Base-by-base conservation (phyloP, 2,888 invertebrate genomes). In the Sussaba pulchella region DNA sequence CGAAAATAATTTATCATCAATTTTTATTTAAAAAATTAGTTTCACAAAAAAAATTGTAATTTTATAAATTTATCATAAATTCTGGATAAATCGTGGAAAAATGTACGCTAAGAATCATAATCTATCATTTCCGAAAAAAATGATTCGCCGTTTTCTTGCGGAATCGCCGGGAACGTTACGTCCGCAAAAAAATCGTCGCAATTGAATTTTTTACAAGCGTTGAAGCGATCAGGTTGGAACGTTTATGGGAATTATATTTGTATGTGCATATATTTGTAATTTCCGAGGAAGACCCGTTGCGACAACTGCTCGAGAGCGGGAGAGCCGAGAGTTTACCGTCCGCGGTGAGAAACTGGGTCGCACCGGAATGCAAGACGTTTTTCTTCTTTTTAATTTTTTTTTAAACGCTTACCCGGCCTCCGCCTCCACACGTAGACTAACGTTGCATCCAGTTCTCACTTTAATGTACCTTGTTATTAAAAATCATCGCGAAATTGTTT, bases 301-400 rank as follows among this genome's bases (percentile, higher is more conserved):
- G 61, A 72, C 47, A 80, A 76, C 47, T 54, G 71, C 47, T 41
- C 31, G 64, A 69, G 76, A 67, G 45, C 39, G 31, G 26, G 54
- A 57, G 54, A 31, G 14, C 31, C 54, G 52, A 66, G 63, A 39
- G 57, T 72, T 70, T 67, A 67, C 47, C 71, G 59, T 76, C 63
- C 63, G 80, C 67, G 54, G 76, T 59, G 76, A 54, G 80, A 80
- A 80, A 80, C 80, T 80, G 66, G 80, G 80, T 80, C 80, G 72
- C 73, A 45, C 14, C 52, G 6, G 31, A 67, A 39, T 61, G 26
- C 52, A 63, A 64, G 45, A 61, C 71, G 52, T 45, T 67, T n/a
- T n/a, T n/a, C n/a, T n/a, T n/a, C n/a, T n/a, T n/a, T n/a, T n/a
- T n/a, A n/a, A n/a, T n/a, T n/a, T n/a, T n/a, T n/a, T n/a, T n/a